Percentiles rank a stretch among this genome's conserved stretches.
Evolutionary conservation across 2,888 invertebrate species (phyloP).

Genomic region (Acheta domesticus): DNA sequence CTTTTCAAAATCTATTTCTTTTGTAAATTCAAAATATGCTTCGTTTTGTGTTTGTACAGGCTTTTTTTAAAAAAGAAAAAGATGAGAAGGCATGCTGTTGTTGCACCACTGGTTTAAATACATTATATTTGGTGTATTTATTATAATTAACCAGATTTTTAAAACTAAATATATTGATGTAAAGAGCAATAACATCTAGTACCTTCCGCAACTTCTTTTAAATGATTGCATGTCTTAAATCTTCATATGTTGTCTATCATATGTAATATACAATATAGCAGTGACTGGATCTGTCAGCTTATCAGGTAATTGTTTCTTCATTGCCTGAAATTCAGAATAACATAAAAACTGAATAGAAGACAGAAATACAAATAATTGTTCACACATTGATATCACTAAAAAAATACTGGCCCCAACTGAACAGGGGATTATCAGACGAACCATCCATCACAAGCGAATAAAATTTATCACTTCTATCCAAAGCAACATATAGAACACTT

Average conservation of each 20-base stretch:
- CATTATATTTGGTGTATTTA: no score
- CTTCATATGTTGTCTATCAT: constrained; percentile 85
- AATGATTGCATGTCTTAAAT: constrained; percentile 87
- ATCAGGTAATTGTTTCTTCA: constrained; percentile 74
- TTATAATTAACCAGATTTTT: no score
- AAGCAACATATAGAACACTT: constrained; percentile 69
- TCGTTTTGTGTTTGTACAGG: no score
- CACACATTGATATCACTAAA: background rate
- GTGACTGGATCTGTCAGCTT: constrained; percentile 88
- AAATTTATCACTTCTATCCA: constrained; percentile 74
- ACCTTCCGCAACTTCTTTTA: constrained; percentile 74
- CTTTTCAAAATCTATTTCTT: no score
- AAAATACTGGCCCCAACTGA: constrained; percentile 52
- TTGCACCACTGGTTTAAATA: no score
- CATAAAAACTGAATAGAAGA: background rate
- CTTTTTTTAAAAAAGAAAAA: no score
- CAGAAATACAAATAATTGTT: background rate
- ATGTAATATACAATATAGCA: constrained; percentile 85
- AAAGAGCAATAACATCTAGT: constrained; percentile 24
- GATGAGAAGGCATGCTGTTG: no score
- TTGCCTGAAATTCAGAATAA: constrained; percentile 48
- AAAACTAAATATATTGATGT: no score
- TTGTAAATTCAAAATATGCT: no score
- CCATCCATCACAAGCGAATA: constrained; percentile 93
- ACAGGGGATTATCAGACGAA: constrained; percentile 84